A percentile compares a stretch with the other conserved stretches of the same genome.
phyloP scores from a whole-genome alignment of 2,797 vertebrate species.

The Epinephelus awoara region DNA sequence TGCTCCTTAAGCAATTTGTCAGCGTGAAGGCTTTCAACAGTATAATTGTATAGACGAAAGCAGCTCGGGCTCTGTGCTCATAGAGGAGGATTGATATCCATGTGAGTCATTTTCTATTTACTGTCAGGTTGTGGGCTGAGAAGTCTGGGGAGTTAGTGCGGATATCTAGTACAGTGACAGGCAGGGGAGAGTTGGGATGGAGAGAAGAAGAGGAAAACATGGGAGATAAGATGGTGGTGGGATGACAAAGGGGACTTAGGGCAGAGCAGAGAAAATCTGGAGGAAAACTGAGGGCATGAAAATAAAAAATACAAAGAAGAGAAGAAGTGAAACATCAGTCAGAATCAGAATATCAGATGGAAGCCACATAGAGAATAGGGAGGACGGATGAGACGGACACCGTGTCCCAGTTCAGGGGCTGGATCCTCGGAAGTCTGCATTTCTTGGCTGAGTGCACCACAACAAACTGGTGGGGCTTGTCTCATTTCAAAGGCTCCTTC shows the following conservation, averaged over 20 bases:
- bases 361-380: not conserved
- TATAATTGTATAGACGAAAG: slow-evolving; percentile 61
- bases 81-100: slow-evolving; percentile 59
- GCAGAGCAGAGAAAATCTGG: slow-evolving; percentile 1
- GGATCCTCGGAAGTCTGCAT: not conserved
- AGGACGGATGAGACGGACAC: slow-evolving; percentile 30
- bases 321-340: slow-evolving; percentile 1
- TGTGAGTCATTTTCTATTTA: slow-evolving; percentile 70
- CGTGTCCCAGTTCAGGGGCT: slow-evolving; percentile 11
- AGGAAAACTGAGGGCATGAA: slow-evolving; percentile 33
- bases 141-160: slow-evolving; percentile 52
- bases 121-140: slow-evolving; percentile 63
- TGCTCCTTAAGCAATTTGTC: slow-evolving; percentile 63
- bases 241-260: slow-evolving; percentile 23
- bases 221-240: slow-evolving; percentile 8
- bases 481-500: slow-evolving; percentile 7
- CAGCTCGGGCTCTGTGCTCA: slow-evolving; percentile 39
- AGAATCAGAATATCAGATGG: slow-evolving; percentile 11
- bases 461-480: slow-evolving; percentile 17
- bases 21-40: slow-evolving; percentile 63
- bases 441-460: slow-evolving; percentile 4
- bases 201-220: not conserved
- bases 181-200: slow-evolving; percentile 5
- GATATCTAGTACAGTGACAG: slow-evolving; percentile 30
- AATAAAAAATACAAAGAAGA: slow-evolving; percentile 23